phyloP scores from a whole-genome alignment of 1,140 invertebrate genomes.

The Brachionus sp. region DNA sequence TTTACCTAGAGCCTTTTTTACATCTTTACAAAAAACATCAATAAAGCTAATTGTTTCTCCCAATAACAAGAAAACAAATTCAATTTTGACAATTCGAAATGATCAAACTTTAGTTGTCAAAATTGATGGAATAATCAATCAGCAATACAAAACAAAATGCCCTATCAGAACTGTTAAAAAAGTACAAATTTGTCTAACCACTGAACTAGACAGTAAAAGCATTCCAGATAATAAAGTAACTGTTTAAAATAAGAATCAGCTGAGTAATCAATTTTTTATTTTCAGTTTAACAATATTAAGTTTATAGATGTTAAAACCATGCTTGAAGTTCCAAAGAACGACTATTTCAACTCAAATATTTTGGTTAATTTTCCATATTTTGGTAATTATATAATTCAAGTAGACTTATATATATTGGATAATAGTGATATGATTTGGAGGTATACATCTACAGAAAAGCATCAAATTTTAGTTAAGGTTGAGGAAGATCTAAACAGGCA shows the following conservation, averaged over 20 bases:
- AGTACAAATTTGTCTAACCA: constrained; percentile 20
- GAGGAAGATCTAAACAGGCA: constrained; percentile 24
- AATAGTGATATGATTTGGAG: constrained; percentile 36
- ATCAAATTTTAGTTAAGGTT: constrained; percentile 28
- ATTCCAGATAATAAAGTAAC: constrained; percentile 38
- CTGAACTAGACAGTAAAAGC: constrained; percentile 33
- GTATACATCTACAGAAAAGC: constrained; percentile 3
- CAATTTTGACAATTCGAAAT: constrained; percentile 8
- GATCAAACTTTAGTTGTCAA: constrained; percentile 39
- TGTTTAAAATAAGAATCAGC: neutral
- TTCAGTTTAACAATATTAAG: constrained; percentile 19
- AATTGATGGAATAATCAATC: constrained; percentile 45
- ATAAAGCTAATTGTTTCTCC: constrained; percentile 31
- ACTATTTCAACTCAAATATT: constrained; percentile 27
- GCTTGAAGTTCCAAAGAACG: constrained; percentile 5
- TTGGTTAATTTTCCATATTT: constrained; percentile 42
- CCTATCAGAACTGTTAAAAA: constrained; percentile 16
- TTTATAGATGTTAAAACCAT: constrained; percentile 26
- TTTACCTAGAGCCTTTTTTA: constrained; percentile 41
- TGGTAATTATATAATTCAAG: constrained; percentile 44
- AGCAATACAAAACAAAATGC: neutral
- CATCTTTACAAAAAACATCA: constrained; percentile 24
- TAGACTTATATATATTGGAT: constrained; percentile 35
- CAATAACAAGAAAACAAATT: constrained; percentile 32
- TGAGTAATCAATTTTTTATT: neutral